Base-by-base conservation (phyloP, 2,797 vertebrate species). In the Oceanodroma leucorhoa region DNA sequence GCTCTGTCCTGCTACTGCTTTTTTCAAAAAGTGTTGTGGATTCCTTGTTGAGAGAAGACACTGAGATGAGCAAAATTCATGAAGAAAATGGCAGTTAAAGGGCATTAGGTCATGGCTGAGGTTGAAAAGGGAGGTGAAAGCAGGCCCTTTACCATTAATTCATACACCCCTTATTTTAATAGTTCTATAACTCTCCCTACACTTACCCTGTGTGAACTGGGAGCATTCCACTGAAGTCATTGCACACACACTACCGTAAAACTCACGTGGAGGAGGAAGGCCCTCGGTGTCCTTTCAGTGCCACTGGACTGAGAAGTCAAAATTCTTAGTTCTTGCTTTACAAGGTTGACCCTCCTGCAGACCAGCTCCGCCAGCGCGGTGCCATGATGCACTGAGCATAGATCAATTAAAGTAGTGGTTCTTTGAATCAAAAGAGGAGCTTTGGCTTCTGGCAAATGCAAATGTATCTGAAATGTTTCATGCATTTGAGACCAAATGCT, bases 181-280 rank as follows among this genome's bases (percentile, higher is more conserved):
- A 22, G 11, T 60, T 40, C 32, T 32, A 0, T 80, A 62, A 67
- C n/a, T 61, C 50, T 73, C 27, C 21, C 19, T 67, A 15, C 12
- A 1, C 36, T 64, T 67, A 26, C 11, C 53, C 71, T 30, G 41
- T 34, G 48, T 46, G 46, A 78, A 53, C 2, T 53, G 55, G 55
- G 73, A 75, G 46, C 15, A 5, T 57, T 54, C 40, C 55, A 8
- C 21, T 34, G 57, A 43, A 67, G 43, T 40, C 36, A 7, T 4
- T 14, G 55, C 20, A 30, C 11, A 1, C 5, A 46, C 3, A 1
- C 17, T 29, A 11, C 22, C 0, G 0, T 57, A 41, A 78, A 79
- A 30, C 38, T 40, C 27, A 1, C 0, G 5, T 16, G 67, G 24
- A 61, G 66, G 61, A 75, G 36, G 62, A 53, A 40, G 50, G 57